Percentiles rank a stretch among this genome's conserved stretches.
These are phyloP conservation scores for Capra hircus DNA, from an alignment of 2,113 vertebrate species.

Conservation along the genomic window DNA sequence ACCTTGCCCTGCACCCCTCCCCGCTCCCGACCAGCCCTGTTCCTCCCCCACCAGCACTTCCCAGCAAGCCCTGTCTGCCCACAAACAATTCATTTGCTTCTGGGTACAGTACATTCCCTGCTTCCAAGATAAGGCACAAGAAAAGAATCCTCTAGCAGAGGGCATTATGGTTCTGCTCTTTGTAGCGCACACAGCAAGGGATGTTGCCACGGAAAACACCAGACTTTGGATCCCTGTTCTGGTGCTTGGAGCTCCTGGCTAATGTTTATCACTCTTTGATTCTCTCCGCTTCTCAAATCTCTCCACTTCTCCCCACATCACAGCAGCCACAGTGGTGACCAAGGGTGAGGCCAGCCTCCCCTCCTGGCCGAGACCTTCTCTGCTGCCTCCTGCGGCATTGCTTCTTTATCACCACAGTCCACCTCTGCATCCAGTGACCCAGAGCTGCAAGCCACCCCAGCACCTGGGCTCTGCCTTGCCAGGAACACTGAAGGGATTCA, in stretches of 20 bases:
- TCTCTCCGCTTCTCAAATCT: background rate
- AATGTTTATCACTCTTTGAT: background rate
- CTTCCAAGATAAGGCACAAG: background rate
- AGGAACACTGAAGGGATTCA: background rate
- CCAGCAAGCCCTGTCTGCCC: background rate
- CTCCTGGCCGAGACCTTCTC: rapidly evolving
- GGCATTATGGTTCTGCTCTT: background rate
- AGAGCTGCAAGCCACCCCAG: background rate
- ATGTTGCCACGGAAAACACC: background rate
- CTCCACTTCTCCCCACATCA: background rate
- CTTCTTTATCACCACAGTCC: background rate
- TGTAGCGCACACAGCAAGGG: background rate
- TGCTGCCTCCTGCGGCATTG: background rate
- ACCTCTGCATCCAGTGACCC: background rate
- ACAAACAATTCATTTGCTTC: background rate
- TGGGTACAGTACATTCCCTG: background rate
- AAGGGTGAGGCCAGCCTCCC: background rate
- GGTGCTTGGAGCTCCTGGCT: no score
- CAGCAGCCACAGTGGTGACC: background rate
- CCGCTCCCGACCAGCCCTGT: no score
- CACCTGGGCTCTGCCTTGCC: background rate
- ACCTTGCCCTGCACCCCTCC: background rate
- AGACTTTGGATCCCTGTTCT: background rate
- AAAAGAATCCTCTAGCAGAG: background rate
- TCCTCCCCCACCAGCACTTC: background rate